phyloP scores from a whole-genome alignment of 1,140 invertebrate species.

The Tetragnatha versicolor region DNA sequence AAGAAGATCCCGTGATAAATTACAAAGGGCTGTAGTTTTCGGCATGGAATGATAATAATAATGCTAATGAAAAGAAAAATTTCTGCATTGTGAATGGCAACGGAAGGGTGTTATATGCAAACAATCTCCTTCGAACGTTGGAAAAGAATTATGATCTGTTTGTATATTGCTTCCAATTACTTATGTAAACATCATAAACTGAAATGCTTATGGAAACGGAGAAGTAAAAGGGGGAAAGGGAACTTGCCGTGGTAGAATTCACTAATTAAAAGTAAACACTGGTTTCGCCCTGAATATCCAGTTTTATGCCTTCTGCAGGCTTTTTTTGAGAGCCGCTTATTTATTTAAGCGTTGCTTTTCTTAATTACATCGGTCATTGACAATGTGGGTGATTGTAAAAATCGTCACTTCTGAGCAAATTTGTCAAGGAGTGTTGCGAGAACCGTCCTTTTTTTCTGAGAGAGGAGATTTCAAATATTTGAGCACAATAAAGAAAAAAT shows the following conservation, averaged over 20 bases:
- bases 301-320: constrained; percentile 42
- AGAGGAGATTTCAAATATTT: not conserved
- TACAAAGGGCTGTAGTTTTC: constrained; percentile 2
- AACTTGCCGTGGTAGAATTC: constrained; percentile 16
- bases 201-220: constrained; percentile 34
- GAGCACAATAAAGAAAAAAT: not conserved
- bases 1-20: constrained; percentile 4
- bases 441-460: not conserved
- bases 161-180: constrained; percentile 54
- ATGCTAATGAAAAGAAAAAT: constrained; percentile 52
- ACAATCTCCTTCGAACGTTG: constrained; percentile 32
- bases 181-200: constrained; percentile 55
- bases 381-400: constrained; percentile 32
- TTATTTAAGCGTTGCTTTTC: constrained; percentile 48
- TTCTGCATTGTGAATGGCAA: constrained; percentile 5
- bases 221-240: constrained; percentile 33
- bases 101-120: constrained; percentile 43
- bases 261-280: constrained; percentile 54
- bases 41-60: not conserved
- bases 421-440: constrained; percentile 12
- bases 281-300: constrained; percentile 11
- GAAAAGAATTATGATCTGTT: constrained; percentile 52
- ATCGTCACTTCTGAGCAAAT: constrained; percentile 42
- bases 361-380: constrained; percentile 44
- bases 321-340: not conserved